Percentiles rank a stretch among this genome's conserved stretches.
phyloP scores from a whole-genome alignment of 2,113 vertebrate species.

The Hyla sarda region DNA sequence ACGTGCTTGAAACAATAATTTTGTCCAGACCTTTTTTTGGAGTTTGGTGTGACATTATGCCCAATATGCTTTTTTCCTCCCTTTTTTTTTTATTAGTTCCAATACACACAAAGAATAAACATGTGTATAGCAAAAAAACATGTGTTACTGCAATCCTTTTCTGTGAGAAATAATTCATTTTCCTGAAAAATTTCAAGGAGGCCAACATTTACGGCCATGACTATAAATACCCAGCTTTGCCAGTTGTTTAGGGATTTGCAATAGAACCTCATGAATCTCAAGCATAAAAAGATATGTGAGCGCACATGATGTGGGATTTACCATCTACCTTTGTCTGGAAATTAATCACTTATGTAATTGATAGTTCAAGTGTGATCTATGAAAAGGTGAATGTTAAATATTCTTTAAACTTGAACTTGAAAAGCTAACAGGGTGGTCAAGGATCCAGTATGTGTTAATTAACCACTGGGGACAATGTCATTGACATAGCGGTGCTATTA shows the following conservation, averaged over 20 bases:
- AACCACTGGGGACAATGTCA: constrained; percentile 32
- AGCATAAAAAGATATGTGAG: background rate
- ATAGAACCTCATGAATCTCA: background rate
- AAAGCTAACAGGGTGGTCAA: constrained; percentile 36
- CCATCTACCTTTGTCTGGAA: background rate
- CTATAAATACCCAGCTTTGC: constrained; percentile 11
- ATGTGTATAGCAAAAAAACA: too few species aligned
- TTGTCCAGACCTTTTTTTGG: too few species aligned
- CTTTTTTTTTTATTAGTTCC: too few species aligned
- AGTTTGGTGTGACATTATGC: too few species aligned
- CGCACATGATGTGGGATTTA: constrained; percentile 11
- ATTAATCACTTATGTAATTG: constrained; percentile 35
- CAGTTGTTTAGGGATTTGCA: background rate
- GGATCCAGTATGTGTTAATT: constrained; percentile 38
- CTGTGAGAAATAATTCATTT: too few species aligned
- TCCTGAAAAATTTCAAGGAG: too few species aligned
- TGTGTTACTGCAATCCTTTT: too few species aligned
- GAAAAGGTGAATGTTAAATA: constrained; percentile 46
- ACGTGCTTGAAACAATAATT: too few species aligned
- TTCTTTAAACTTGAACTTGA: constrained; percentile 37
- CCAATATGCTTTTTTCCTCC: too few species aligned
- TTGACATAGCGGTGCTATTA: constrained; percentile 38
- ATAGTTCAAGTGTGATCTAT: constrained; percentile 38
- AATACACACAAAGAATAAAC: too few species aligned
- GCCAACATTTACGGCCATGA: too few species aligned